Percentiles rank a stretch among this genome's conserved stretches.
Evolutionary conservation across 2,113 vertebrate species (phyloP).

Genomic region (Bubo blakistoni): DNA sequence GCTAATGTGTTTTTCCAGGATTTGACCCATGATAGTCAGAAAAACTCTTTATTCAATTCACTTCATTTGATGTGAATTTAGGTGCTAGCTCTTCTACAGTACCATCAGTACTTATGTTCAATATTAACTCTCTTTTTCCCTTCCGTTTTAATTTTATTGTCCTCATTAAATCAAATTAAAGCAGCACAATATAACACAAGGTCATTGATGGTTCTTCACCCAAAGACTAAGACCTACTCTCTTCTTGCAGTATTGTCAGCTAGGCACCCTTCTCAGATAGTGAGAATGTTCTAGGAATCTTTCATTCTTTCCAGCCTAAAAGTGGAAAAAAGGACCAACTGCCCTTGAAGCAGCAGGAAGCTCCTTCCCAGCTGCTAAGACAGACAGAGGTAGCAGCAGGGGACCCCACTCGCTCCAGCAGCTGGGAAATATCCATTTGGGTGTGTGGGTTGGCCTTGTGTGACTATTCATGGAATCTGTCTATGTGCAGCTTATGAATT

Average conservation of each 20-base stretch:
- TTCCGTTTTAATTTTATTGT: neutral
- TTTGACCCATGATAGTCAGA: neutral
- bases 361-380: slow-evolving; percentile 14
- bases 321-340: neutral
- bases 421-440: slow-evolving; percentile 55
- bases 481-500: slow-evolving; percentile 36
- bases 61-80: neutral
- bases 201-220: neutral
- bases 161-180: neutral
- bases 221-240: neutral
- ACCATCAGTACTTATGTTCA: neutral
- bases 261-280: neutral
- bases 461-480: slow-evolving; percentile 43
- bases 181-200: neutral
- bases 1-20: slow-evolving; percentile 12
- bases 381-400: slow-evolving; percentile 12
- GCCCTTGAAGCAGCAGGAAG: neutral
- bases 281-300: neutral
- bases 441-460: slow-evolving; percentile 48
- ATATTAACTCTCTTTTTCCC: neutral
- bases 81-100: neutral
- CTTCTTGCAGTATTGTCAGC: fast-evolving
- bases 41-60: slow-evolving; percentile 6
- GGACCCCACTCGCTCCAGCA: slow-evolving; percentile 1
- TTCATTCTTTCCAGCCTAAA: neutral